Percentiles rank a stretch among this genome's conserved stretches.
Evolutionary conservation across 35 echinoderm and acorn worm species (phyloP).

Genomic region (Apostichopus parvimensis): DNA sequence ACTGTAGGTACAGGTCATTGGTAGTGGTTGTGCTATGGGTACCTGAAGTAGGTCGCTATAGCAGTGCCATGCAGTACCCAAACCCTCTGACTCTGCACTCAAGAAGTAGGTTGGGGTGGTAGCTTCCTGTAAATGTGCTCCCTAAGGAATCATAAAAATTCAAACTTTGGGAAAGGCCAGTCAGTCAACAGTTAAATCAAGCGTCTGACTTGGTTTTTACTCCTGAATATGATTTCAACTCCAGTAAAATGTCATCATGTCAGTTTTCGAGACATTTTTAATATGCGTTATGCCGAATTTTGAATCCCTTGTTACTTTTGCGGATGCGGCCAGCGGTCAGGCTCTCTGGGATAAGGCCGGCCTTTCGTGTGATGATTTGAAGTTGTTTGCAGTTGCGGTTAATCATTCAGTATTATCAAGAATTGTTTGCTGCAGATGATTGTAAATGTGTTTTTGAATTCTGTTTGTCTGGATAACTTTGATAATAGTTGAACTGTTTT

Average conservation of each 20-base stretch:
- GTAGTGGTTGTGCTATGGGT: background rate
- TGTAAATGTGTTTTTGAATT: background rate
- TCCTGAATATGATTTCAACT: background rate
- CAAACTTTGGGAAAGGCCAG: background rate
- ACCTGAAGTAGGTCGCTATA: background rate
- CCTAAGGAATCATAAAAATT: background rate
- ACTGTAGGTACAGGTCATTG: background rate
- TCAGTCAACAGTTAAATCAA: background rate
- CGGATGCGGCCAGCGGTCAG: background rate
- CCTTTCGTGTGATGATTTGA: background rate
- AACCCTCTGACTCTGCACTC: background rate
- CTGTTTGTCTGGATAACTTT: background rate
- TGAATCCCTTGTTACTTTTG: background rate
- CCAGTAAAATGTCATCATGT: background rate
- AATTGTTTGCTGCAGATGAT: background rate
- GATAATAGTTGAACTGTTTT: no score
- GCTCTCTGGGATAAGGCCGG: background rate
- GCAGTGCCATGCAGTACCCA: background rate
- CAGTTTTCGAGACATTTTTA: background rate
- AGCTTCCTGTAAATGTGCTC: background rate
- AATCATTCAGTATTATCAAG: background rate
- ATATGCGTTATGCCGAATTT: background rate
- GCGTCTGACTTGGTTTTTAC: background rate
- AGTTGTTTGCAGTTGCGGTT: background rate
- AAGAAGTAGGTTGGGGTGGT: background rate